Evolutionary conservation across 2,888 invertebrate species (phyloP).

Genomic region (Cactoblastis cactorum): DNA sequence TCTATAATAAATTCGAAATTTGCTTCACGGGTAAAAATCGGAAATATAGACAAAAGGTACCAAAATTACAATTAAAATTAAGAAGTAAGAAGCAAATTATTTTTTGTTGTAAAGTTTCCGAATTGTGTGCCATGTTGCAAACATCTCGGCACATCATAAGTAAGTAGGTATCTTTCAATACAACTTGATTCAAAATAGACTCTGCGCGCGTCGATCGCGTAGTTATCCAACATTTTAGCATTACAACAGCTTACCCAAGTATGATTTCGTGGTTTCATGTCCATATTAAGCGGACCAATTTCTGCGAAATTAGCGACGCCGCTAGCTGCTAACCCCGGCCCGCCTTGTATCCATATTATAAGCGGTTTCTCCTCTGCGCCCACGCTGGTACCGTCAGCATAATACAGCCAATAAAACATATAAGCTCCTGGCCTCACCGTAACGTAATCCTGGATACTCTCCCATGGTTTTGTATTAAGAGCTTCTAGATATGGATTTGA

Average conservation of each 20-base stretch:
- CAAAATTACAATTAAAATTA: too few relatives aligned
- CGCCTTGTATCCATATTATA: conserved; percentile 93
- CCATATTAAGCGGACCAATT: conserved; percentile 85
- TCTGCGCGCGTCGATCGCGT: too few relatives aligned
- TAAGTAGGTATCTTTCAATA: too few relatives aligned
- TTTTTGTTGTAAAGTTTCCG: too few relatives aligned
- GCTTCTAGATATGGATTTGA: conserved; percentile 51
- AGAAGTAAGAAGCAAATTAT: too few relatives aligned
- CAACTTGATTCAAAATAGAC: too few relatives aligned
- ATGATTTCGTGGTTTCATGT: conserved; percentile 82
- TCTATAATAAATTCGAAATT: too few relatives aligned
- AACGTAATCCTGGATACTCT: conserved; percentile 84
- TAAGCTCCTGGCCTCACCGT: conserved; percentile 86
- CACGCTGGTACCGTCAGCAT: conserved; percentile 81
- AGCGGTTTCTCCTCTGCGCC: conserved; percentile 82
- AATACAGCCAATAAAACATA: conserved; percentile 94
- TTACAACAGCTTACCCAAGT: conserved; percentile 83
- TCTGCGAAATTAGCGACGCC: conserved; percentile 93
- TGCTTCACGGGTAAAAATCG: too few relatives aligned
- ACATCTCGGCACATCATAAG: too few relatives aligned
- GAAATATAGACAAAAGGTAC: too few relatives aligned
- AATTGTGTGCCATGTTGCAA: too few relatives aligned
- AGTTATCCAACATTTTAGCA: too few relatives aligned
- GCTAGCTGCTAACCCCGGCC: conserved; percentile 90
- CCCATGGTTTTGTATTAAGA: conserved; percentile 37